phyloP scores from a whole-genome alignment of 2,888 invertebrate genomes.

The Chymomyza amoena region DNA sequence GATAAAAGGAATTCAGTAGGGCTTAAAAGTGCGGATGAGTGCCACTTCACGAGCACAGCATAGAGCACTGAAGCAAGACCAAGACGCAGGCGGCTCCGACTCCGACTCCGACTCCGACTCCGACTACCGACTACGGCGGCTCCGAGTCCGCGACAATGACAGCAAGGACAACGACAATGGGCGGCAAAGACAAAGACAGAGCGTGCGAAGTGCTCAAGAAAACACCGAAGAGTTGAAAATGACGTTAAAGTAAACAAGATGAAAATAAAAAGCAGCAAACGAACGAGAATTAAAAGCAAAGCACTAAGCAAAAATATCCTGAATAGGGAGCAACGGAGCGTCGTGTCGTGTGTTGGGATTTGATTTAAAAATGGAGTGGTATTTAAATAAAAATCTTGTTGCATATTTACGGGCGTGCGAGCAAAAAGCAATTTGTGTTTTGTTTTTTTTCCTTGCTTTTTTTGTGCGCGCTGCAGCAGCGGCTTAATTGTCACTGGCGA shows the following conservation, averaged over 20 bases:
- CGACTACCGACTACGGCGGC: conserved; percentile 24
- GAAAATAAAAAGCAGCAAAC: conserved; percentile 62
- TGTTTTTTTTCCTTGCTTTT: not conserved
- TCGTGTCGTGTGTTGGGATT: conserved; percentile 51
- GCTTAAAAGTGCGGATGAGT: conserved; percentile 76
- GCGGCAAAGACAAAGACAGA: conserved; percentile 32
- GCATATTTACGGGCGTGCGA: conserved; percentile 55
- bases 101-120: conserved; percentile 32
- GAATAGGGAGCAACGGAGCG: not conserved
- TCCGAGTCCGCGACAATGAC: conserved; percentile 25
- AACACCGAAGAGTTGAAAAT: conserved; percentile 73
- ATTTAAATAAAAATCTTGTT: conserved; percentile 71
- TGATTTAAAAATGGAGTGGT: conserved; percentile 73
- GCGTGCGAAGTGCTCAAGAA: conserved; percentile 62
- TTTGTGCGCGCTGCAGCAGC: conserved; percentile 36
- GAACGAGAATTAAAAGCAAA: conserved; percentile 20
- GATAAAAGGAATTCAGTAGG: conserved; percentile 76
- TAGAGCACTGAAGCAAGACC: conserved; percentile 34
- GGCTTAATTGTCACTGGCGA: conserved; percentile 64
- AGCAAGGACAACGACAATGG: conserved; percentile 26
- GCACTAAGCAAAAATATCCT: conserved; percentile 3
- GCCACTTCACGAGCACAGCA: conserved; percentile 62
- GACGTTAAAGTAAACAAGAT: conserved; percentile 75
- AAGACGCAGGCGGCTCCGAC: conserved; percentile 37
- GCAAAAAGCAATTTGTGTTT: conserved; percentile 4